A percentile compares a stretch with the other conserved stretches of the same genome.
These are phyloP conservation scores for Astropecten irregularis DNA, from an alignment of 53 echinoderm and acorn worm species.

Conservation along the genomic window DNA sequence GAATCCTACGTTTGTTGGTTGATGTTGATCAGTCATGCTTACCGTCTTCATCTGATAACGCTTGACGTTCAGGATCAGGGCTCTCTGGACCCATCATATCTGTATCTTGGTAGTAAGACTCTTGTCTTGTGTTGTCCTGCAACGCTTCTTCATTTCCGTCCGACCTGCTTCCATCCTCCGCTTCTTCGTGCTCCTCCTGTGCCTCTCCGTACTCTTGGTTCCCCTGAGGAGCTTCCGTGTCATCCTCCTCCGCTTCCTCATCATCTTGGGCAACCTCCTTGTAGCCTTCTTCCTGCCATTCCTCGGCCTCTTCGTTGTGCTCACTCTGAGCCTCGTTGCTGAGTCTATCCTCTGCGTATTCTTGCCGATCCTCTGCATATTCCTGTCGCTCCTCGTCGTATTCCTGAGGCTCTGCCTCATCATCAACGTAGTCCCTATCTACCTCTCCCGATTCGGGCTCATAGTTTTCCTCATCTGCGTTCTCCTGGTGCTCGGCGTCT, in stretches of 20 bases:
- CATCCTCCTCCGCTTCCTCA: conserved; percentile 46
- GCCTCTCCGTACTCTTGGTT: conserved; percentile 43
- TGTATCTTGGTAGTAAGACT: background rate
- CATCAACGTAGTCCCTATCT: conserved; percentile 35
- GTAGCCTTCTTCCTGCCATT: conserved; percentile 52
- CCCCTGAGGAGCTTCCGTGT: conserved; percentile 25
- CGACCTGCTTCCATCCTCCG: background rate
- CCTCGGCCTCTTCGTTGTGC: conserved; percentile 23
- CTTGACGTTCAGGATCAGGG: conserved; percentile 37
- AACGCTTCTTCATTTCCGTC: conserved; percentile 11
- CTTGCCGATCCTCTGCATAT: no score
- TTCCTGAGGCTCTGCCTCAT: conserved; percentile 33
- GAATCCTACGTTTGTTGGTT: no score
- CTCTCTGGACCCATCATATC: conserved; percentile 48
- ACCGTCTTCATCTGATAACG: conserved; percentile 36
- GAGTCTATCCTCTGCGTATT: no score
- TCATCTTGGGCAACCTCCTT: background rate
- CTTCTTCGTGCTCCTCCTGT: conserved; percentile 11
- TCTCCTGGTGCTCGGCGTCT: background rate
- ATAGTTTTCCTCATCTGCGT: conserved; percentile 13
- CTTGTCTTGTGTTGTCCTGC: conserved; percentile 8
- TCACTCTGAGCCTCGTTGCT: conserved; percentile 52
- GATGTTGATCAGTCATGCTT: no score
- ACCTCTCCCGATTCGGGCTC: conserved; percentile 15
- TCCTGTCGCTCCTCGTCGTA: conserved; percentile 57